Conservation (phyloP, 2,888 invertebrate genomes). For the Epirrhoe tristata region DNA sequence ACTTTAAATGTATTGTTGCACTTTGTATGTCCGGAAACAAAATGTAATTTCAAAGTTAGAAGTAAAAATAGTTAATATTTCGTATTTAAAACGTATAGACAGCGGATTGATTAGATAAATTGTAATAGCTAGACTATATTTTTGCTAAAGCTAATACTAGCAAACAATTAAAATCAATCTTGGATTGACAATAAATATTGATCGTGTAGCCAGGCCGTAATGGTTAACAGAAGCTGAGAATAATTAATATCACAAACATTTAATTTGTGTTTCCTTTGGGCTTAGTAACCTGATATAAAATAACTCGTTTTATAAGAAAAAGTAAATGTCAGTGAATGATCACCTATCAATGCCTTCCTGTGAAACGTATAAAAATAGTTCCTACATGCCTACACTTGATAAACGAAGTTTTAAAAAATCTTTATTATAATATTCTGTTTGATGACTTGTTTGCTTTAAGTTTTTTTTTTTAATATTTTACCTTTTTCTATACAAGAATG, state of each 20-base stretch:
- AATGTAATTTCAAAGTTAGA: neutral
- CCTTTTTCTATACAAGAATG: neutral
- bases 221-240: conserved; percentile 24
- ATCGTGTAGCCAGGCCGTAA: neutral
- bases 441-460: too few species aligned
- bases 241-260: conserved; percentile 30
- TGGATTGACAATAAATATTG: neutral
- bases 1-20: neutral
- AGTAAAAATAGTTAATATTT: neutral
- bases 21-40: neutral
- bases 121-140: too few species aligned
- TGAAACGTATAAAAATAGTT: neutral
- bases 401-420: neutral
- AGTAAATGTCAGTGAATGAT: neutral
- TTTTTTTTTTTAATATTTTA: too few species aligned
- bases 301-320: neutral
- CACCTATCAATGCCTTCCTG: neutral
- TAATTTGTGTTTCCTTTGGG: conserved; percentile 20
- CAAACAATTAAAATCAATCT: neutral
- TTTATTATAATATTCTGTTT: neutral
- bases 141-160: too few species aligned
- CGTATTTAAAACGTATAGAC: too few species aligned
- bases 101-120: too few species aligned
- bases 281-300: conserved; percentile 4
- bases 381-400: neutral